Base-by-base conservation (phyloP, 2,113 vertebrate genomes). In the Crypturellus undulatus region DNA sequence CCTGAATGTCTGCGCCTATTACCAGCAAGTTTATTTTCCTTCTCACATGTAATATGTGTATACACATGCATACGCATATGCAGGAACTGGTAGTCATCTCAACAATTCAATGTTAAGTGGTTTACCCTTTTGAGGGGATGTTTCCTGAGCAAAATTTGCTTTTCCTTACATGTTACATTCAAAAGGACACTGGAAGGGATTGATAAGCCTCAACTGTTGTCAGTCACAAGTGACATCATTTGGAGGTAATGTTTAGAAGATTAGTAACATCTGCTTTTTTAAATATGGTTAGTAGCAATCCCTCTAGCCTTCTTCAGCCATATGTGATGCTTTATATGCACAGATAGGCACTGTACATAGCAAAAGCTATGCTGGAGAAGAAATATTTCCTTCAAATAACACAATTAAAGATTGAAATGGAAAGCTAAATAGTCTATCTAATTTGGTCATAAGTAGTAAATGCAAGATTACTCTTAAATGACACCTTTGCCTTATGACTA, bases 261-360 rank as follows among this genome's bases (percentile, higher is more conserved):
- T 97, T 94, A 97, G 97, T 94, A 97, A 97, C 98, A 98, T 97
- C 97, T 98, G 98, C 94, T 97, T 98, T 96, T 96, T 87, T 0
- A 98, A 97, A 97, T 96, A 95, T 52, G 89, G 96, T 97, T 97
- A 90, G 89, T 96, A 93, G 76, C 97, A 98, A 96, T 86, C 94
- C 96, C 97, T 76, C 73, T 92, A 96, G 97, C 96, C 95, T 96
- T 80, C 93, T 95, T 92, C 90, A 88, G 49, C 97, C 96, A 97
- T 97, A 97, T 96, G 96, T 92, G 86, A 60, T 89, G 19, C 78
- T 97, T 92, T 88, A 80, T 89, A 96, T 83, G 83, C 91, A 86
- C 43, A 82, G 63, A 45, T 87, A 91, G 76, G 68, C 73, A 49
- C 59, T 32, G 82, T 28, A 34, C 45, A 40, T 54, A 19, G 71